Evolutionary conservation across 2,797 vertebrate genomes (phyloP), one percentile per base, ranked within the genome.

Genomic region (Diplodus sargus): DNA sequence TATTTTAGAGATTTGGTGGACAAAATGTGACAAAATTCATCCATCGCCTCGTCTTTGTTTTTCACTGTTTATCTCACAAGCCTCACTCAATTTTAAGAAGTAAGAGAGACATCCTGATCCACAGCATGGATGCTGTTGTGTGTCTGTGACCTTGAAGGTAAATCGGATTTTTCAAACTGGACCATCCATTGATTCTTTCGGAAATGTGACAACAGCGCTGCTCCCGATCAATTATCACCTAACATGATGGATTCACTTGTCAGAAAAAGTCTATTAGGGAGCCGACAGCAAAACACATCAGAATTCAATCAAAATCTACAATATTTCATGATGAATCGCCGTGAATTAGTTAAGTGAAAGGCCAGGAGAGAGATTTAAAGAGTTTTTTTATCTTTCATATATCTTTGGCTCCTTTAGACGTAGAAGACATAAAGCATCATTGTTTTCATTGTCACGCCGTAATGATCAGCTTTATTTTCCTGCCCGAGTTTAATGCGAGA

Each of bases 231-330:
- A 66, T 89, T 82, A 76, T 61, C 49, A 52, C 57, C 20, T 54
- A 70, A 17, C 52, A 62, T 89, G 82, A 85, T 89, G 62, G 78
- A 86, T 89, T 81, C 54, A 85, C 62, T 60, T 85, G 80, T 81
- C 78, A 72, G 30, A 78, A 78, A 34, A 82, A 73, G 66, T 75
- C 78, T 64, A 75, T 48, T 79, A 83, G 61, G 61, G 45, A 60
- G 39, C 78, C 53, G 54, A 64, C n/a, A 66, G 70, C 53, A 28
- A 72, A 77, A 79, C 58, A 66, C 59, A 61, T 78, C 43, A 70
- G 72, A 79, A 71, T 76, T 73, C 61, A 74, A 67, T 86, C 25
- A 66, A 30, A 63, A 45, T 65, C 56, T 61, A 25, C 70, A 48
- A 61, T 23, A 62, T n/a, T 45, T 49, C 54, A 69, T 54, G 63